Base-by-base conservation (phyloP, 1,140 invertebrate species). In the Drosophila seguyi region DNA sequence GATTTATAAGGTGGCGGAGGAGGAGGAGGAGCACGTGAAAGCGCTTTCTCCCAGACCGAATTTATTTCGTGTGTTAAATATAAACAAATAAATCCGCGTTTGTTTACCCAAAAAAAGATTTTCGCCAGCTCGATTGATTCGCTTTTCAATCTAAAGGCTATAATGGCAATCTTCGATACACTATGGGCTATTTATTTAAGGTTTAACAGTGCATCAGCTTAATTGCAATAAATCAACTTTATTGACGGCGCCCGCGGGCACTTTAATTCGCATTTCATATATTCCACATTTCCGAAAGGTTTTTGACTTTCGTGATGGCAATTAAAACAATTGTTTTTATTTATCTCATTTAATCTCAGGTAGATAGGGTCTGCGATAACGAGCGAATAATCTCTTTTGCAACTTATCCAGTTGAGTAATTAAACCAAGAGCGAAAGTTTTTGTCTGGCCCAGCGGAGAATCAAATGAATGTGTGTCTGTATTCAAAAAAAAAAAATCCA, bases 351-450 rank as follows among this genome's bases (percentile, higher is more conserved):
- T 50, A 50, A 50, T 18, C 47, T 50, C 16, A 50, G 25, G 25
- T 18, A 44, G 66, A 67, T 69, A 69, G 67, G 31, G 29, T 29
- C 16, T 31, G 45, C 14, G 66, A 69, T 61, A 67, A 44, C 14
- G 14, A 42, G 10, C n/a, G 20, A 66, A 41, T 52, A 52, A 68
- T 52, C 60, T 59, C 60, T 59, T 11, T 10, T 42, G n/a, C 38
- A 36, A 34, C 61, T 25, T 29, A 55, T 67, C 62, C 61, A 45
- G 39, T 67, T 66, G 38, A 29, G 66, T 47, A 67, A 55, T 69
- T 53, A 69, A 53, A 67, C 36, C 47, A 69, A 44, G 66, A 69
- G 66, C 47, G 62, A 69, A 69, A 67, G 66, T 69, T 67, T 8
- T 44, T 27, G 27, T 36, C 20, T n/a, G 11, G 16, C 42, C 14